Evolutionary conservation across 2,797 vertebrate species (phyloP).

Genomic region (Chelidonichthys spinosus): DNA sequence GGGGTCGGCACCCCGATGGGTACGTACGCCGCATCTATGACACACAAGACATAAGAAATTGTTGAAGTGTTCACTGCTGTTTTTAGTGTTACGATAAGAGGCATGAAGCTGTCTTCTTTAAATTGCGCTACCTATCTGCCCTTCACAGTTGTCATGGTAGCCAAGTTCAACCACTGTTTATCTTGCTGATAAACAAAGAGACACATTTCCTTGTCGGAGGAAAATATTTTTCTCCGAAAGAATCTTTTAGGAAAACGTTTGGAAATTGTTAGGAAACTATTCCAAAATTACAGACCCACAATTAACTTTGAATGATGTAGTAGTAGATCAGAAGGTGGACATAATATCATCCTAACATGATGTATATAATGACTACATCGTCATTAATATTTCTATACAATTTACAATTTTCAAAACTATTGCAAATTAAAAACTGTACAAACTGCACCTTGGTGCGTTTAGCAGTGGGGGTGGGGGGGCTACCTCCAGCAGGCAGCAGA

Average conservation of each 20-base stretch:
- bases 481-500: conserved; percentile 44
- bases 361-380: background rate
- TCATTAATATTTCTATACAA: background rate
- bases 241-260: background rate
- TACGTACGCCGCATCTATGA: conserved; percentile 77
- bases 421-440: conserved; percentile 3
- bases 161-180: background rate
- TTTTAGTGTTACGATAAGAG: background rate
- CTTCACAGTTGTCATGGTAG: background rate
- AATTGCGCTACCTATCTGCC: too few species aligned
- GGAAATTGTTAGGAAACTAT: background rate
- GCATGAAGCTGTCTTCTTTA: background rate
- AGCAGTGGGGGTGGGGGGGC: conserved; percentile 17
- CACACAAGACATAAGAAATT: background rate
- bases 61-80: background rate
- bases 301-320: background rate
- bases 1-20: conserved; percentile 98
- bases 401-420: background rate
- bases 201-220: background rate
- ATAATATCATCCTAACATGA: background rate
- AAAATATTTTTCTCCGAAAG: background rate
- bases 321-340: background rate
- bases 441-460: background rate
- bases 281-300: background rate
- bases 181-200: background rate